Evolutionary conservation across 2,113 vertebrate genomes (phyloP).

Genomic region (Amazona vittata): DNA sequence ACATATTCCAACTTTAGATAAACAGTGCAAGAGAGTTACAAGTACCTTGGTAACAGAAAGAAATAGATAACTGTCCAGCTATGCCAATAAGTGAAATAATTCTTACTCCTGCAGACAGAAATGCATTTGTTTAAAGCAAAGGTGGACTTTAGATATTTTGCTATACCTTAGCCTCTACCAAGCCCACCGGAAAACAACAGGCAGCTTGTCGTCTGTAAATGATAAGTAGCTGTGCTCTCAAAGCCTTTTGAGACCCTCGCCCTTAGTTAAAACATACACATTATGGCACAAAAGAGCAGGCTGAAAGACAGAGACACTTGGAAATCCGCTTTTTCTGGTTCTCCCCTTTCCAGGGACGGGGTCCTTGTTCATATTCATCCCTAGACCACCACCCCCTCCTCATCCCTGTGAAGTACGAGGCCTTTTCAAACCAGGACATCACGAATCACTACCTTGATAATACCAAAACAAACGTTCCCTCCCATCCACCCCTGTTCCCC

Average conservation of each 20-base stretch:
- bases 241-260: slow-evolving; percentile 31
- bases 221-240: slow-evolving; percentile 51
- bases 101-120: slow-evolving; percentile 52
- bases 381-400: background rate
- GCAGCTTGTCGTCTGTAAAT: slow-evolving; percentile 63
- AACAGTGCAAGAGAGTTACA: slow-evolving; percentile 68
- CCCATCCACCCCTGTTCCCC: background rate
- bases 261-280: background rate
- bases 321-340: background rate
- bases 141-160: slow-evolving; percentile 32
- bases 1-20: slow-evolving; percentile 64
- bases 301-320: slow-evolving; percentile 31
- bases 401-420: background rate
- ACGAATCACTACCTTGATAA: rapidly evolving
- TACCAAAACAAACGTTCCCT: background rate
- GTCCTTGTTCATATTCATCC: background rate
- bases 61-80: slow-evolving; percentile 51
- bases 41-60: slow-evolving; percentile 71
- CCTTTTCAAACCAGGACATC: background rate
- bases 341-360: background rate
- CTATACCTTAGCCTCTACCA: slow-evolving; percentile 34
- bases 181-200: slow-evolving; percentile 63
- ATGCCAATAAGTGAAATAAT: slow-evolving; percentile 45
- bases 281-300: slow-evolving; percentile 63
- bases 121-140: slow-evolving; percentile 65